Evolutionary conservation across 2,113 vertebrate species (phyloP).

Genomic region (Malurus elegans): DNA sequence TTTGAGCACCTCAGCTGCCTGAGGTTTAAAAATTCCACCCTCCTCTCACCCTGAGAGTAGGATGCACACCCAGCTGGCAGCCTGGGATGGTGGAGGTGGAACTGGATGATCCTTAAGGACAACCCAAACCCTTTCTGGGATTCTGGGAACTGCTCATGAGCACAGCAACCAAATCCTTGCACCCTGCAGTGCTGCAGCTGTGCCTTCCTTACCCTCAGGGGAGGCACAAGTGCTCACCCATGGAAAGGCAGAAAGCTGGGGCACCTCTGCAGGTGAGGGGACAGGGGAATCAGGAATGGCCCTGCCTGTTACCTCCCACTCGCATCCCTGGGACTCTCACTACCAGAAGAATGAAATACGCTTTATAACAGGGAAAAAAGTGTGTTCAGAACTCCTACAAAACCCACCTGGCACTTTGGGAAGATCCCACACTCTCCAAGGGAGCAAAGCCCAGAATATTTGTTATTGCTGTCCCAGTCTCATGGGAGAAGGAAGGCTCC

Average conservation of each 20-base stretch:
- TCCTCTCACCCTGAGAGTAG: neutral
- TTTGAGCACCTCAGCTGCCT: neutral
- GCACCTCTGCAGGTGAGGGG: neutral
- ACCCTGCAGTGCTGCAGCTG: neutral
- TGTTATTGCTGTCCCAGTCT: neutral
- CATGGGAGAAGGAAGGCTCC: neutral
- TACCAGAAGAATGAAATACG: neutral
- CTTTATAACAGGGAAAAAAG: neutral
- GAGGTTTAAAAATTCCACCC: neutral
- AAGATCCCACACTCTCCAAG: neutral
- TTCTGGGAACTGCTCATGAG: neutral
- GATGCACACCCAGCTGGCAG: neutral
- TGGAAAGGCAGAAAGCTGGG: neutral
- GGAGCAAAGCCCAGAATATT: neutral
- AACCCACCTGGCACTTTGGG: neutral
- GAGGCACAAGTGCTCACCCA: neutral
- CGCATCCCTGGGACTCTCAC: neutral
- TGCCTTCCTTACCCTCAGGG: rapidly evolving
- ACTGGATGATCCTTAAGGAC: neutral
- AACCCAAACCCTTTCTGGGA: neutral
- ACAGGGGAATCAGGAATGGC: neutral
- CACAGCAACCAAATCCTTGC: neutral
- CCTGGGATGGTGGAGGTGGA: neutral
- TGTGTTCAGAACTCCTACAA: neutral
- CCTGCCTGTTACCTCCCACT: neutral